These are phyloP conservation scores for Lasioglossum leucozonium DNA, from an alignment of 2,888 invertebrate genomes.

Conservation along the genomic window DNA sequence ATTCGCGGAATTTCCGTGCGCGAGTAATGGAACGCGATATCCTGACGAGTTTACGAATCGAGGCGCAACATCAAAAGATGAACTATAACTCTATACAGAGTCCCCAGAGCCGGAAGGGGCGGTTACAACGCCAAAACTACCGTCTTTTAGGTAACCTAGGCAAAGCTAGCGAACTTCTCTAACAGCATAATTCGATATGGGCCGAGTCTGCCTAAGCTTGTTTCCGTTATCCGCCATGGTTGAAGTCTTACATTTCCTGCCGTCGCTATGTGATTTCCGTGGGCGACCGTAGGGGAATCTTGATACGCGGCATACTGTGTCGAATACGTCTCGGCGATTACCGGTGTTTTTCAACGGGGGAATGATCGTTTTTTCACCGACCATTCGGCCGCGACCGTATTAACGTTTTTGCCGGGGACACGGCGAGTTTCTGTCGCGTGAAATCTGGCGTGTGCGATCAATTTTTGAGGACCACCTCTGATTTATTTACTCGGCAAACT, in stretches of 20 bases:
- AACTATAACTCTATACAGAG: slow-evolving; percentile 15
- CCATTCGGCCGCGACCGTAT: slow-evolving; percentile 26
- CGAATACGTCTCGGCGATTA: slow-evolving; percentile 68
- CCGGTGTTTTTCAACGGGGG: slow-evolving; percentile 43
- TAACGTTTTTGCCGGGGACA: slow-evolving; percentile 35
- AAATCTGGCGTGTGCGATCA: slow-evolving; percentile 56
- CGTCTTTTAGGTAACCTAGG: slow-evolving; percentile 62
- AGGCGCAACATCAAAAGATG: slow-evolving; percentile 28
- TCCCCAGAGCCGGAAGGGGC: slow-evolving; percentile 35
- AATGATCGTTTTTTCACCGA: slow-evolving; percentile 41
- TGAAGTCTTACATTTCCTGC: slow-evolving; percentile 79
- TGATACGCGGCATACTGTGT: slow-evolving; percentile 75
- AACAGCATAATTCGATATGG: slow-evolving; percentile 72
- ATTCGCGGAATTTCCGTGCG: background rate
- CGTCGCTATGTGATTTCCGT: slow-evolving; percentile 73
- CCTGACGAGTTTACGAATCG: background rate
- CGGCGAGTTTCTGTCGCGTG: slow-evolving; percentile 31
- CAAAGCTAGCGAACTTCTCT: slow-evolving; percentile 70
- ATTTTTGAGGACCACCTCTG: slow-evolving; percentile 46
- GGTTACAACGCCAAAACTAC: slow-evolving; percentile 43
- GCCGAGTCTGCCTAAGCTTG: slow-evolving; percentile 75
- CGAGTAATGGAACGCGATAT: background rate
- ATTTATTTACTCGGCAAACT: slow-evolving; percentile 21
- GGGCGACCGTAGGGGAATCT: slow-evolving; percentile 66
- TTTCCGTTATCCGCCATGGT: slow-evolving; percentile 77